These are phyloP conservation scores for Aporrectodea caliginosa DNA, from an alignment of 1,140 invertebrate species.

Conservation along the genomic window DNA sequence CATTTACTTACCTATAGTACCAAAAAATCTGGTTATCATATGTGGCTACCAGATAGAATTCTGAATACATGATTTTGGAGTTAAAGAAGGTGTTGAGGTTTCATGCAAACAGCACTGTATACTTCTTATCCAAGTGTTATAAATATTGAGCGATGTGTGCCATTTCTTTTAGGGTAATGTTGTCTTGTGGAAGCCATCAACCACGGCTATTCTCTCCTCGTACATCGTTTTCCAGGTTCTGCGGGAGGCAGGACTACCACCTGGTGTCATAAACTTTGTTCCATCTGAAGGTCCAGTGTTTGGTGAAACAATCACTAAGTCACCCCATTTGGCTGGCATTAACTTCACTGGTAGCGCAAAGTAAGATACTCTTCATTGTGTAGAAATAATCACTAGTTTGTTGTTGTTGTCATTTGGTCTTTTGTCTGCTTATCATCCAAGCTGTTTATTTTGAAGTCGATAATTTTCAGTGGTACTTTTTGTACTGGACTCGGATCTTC, in stretches of 20 bases:
- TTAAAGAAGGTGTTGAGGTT: too few relatives aligned
- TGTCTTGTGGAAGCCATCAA: slow-evolving; percentile 97
- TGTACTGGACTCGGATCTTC: too few relatives aligned
- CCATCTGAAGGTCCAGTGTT: slow-evolving; percentile 92
- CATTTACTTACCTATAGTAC: not conserved
- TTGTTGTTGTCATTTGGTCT: slow-evolving; percentile 11
- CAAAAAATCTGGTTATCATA: too few relatives aligned
- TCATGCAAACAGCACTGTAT: too few relatives aligned
- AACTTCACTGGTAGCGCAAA: slow-evolving; percentile 97
- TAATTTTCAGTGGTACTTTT: too few relatives aligned
- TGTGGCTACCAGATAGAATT: too few relatives aligned
- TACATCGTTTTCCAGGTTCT: slow-evolving; percentile 83
- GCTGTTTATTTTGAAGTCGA: too few relatives aligned
- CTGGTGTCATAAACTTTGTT: slow-evolving; percentile 95
- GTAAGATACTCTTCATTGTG: slow-evolving; percentile 58
- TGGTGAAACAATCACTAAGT: slow-evolving; percentile 82
- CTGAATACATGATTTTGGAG: too few relatives aligned
- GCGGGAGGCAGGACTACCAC: slow-evolving; percentile 66
- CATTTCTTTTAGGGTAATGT: slow-evolving; percentile 76
- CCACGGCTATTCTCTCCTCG: slow-evolving; percentile 93
- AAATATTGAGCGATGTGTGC: not conserved
- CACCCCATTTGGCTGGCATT: slow-evolving; percentile 81
- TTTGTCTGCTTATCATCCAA: too few relatives aligned
- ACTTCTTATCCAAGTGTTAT: too few relatives aligned
- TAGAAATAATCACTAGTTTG: not conserved